Percentiles rank a stretch among this genome's conserved stretches.
These are phyloP conservation scores for Euphydryas editha DNA, from an alignment of 2,888 invertebrate species.

Conservation along the genomic window DNA sequence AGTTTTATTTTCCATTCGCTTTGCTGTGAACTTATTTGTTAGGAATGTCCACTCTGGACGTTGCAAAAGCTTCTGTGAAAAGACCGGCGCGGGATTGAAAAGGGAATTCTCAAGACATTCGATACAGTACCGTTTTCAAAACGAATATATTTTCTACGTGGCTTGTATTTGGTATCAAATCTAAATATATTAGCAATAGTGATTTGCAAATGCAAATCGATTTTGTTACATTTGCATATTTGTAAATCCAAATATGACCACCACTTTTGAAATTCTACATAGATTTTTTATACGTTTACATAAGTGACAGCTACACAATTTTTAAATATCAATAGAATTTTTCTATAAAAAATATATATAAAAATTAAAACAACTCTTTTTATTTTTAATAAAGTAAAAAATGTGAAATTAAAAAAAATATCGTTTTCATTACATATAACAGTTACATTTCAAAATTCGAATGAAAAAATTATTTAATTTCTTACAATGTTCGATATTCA, in stretches of 20 bases:
- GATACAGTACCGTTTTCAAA: constrained; percentile 28
- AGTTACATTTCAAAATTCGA: not conserved
- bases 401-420: too few relatives aligned
- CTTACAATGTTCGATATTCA: constrained; percentile 16
- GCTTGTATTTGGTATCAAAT: not conserved
- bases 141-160: constrained; percentile 7
- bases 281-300: constrained; percentile 29
- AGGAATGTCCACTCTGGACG: constrained; percentile 54
- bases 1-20: constrained; percentile 60
- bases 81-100: constrained; percentile 17
- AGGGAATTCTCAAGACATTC: constrained; percentile 31
- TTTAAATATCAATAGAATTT: too few relatives aligned
- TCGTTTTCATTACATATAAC: not conserved
- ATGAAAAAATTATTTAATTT: not conserved
- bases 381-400: too few relatives aligned
- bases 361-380: too few relatives aligned
- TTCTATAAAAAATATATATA: too few relatives aligned
- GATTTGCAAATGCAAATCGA: constrained; percentile 29
- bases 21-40: constrained; percentile 56
- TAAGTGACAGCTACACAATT: not conserved
- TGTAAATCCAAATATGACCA: constrained; percentile 24
- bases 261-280: constrained; percentile 34
- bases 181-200: constrained; percentile 22
- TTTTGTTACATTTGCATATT: constrained; percentile 38
- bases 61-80: constrained; percentile 26